phyloP scores from a whole-genome alignment of 2,888 invertebrate genomes.

The Phrixothrix hirtus region DNA sequence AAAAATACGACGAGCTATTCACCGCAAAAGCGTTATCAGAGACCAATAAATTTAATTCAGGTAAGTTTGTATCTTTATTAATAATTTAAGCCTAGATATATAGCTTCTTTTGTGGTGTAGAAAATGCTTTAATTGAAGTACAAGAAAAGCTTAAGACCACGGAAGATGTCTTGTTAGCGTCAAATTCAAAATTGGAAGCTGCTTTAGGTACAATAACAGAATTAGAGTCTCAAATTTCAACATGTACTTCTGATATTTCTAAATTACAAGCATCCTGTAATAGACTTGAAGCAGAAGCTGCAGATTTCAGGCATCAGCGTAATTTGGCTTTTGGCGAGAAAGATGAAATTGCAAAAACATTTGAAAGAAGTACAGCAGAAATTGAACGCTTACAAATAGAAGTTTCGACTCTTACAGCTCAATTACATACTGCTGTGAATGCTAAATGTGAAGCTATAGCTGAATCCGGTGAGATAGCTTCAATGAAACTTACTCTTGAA shows the following conservation, averaged over 20 bases:
- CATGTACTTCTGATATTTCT: constrained; percentile 65
- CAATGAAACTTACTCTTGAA: constrained; percentile 76
- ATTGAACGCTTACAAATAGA: constrained; percentile 73
- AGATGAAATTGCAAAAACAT: constrained; percentile 71
- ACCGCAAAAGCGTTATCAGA: constrained; percentile 75
- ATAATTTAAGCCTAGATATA: not conserved
- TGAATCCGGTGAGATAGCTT: constrained; percentile 78
- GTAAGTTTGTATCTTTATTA: constrained; percentile 52
- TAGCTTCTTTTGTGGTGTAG: constrained; percentile 10
- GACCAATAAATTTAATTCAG: constrained; percentile 65
- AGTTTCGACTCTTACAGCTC: constrained; percentile 69
- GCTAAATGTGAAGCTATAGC: constrained; percentile 84
- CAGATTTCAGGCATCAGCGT: constrained; percentile 69
- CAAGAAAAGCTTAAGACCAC: constrained; percentile 62
- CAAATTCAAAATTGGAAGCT: constrained; percentile 64
- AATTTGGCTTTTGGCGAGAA: constrained; percentile 75
- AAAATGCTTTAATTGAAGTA: constrained; percentile 45
- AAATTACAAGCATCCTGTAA: constrained; percentile 67
- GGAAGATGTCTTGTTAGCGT: constrained; percentile 66
- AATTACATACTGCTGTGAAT: constrained; percentile 74
- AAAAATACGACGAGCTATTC: constrained; percentile 71
- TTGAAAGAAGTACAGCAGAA: constrained; percentile 74
- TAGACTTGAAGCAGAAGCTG: constrained; percentile 67
- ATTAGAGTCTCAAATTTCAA: constrained; percentile 67
- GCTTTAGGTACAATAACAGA: constrained; percentile 67